Base-by-base conservation (phyloP, 2,113 vertebrate species). In the Antechinus flavipes region DNA sequence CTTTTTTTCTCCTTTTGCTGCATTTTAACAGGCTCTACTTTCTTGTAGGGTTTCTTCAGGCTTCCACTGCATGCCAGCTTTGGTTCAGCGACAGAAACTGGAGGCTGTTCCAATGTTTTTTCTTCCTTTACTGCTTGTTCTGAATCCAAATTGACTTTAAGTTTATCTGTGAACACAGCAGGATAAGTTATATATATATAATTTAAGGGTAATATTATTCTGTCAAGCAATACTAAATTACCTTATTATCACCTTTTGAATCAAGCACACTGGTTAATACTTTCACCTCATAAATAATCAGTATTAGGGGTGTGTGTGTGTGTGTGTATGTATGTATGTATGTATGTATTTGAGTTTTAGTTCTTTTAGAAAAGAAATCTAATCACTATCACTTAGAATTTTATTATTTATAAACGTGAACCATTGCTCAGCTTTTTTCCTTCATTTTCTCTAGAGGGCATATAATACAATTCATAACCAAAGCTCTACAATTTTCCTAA, bases 1-100 rank as follows among this genome's bases (percentile, higher is more conserved):
- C 98, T 98, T 96, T 98, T 99, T 97, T 98, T 98, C 55, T 98
- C 98, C 90, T 98, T 98, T 52, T 96, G 98, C 35, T 98, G 98
- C 58, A 30, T 97, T 97, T 97, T 98, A 89, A 95, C 90, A 94
- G 98, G 24, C 90, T 99, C 98, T 12, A 93, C 35, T 96, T 98
- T 98, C 97, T 97, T 98, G 96, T 94, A 97, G 90, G 98, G 91
- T 94, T 99, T 99, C 95, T 98, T 98, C 50, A 8, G 96, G 23
- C 2, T 95, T 35, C 50, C 0, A 24, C 94, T 97, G 76, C 98
- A 96, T 84, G 98, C 97, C n/a, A 97, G 95, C 50, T 97, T 98
- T 46, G 98, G 95, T 95, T 98, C 98, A 47, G 95, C 52, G 61
- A 93, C 97, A 93, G 98, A 55, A 93, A 89, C 96, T 16, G 97